Percentiles rank a stretch among this genome's conserved stretches.
These are phyloP conservation scores for Pogoniulus pusillus DNA, from an alignment of 2,797 vertebrate genomes.

Conservation along the genomic window DNA sequence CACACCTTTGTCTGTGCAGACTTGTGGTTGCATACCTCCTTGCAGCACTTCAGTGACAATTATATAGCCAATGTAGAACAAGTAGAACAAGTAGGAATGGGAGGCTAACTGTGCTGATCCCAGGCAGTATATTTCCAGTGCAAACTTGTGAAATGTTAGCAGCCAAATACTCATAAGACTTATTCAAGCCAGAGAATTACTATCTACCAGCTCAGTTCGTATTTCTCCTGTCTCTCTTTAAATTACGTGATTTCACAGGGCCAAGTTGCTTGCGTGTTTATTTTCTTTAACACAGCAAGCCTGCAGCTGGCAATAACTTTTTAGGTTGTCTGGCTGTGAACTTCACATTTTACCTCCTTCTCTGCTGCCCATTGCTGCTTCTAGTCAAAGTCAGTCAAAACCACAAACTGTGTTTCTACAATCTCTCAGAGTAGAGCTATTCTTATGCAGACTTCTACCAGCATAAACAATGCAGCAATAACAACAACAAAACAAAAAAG, in stretches of 20 bases:
- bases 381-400: slow-evolving; percentile 42
- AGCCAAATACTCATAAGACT: slow-evolving; percentile 50
- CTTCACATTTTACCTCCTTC: slow-evolving; percentile 58
- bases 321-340: slow-evolving; percentile 36
- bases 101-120: slow-evolving; percentile 28
- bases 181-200: slow-evolving; percentile 58
- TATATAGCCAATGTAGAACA: slow-evolving; percentile 14
- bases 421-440: slow-evolving; percentile 34
- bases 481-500: neutral
- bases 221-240: slow-evolving; percentile 48
- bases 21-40: neutral
- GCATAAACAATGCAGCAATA: slow-evolving; percentile 63
- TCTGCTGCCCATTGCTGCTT: neutral
- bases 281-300: slow-evolving; percentile 65
- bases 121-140: slow-evolving; percentile 48
- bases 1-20: neutral
- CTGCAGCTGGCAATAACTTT: slow-evolving; percentile 57
- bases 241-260: slow-evolving; percentile 48
- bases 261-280: slow-evolving; percentile 35
- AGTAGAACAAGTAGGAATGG: neutral
- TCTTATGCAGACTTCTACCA: slow-evolving; percentile 53
- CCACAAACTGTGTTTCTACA: slow-evolving; percentile 26
- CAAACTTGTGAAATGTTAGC: slow-evolving; percentile 41
- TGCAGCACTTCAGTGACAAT: neutral
- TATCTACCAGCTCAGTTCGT: slow-evolving; percentile 45